These are phyloP conservation scores for Octodon degus DNA, from an alignment of 2,113 vertebrate species.

Conservation along the genomic window DNA sequence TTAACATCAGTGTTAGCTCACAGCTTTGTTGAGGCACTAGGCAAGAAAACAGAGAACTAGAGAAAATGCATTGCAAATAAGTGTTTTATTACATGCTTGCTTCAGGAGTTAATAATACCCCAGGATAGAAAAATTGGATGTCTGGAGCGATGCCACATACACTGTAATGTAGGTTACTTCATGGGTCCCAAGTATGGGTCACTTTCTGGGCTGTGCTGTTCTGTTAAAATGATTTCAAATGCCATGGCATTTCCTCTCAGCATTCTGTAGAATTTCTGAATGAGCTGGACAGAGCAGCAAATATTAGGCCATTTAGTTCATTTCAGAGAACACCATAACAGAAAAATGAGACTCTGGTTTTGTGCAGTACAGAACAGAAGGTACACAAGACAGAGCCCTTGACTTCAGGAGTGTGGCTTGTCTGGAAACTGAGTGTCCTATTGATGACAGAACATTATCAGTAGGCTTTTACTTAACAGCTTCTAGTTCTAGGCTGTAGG, in stretches of 20 bases:
- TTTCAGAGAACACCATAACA: slow-evolving; percentile 35
- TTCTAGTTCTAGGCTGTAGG: slow-evolving; percentile 34
- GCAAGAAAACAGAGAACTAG: slow-evolving; percentile 18
- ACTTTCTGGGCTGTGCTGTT: slow-evolving; percentile 46
- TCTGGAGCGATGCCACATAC: not conserved
- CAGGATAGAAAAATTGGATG: not conserved
- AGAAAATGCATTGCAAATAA: slow-evolving; percentile 52
- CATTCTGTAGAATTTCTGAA: not conserved
- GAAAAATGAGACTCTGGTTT: slow-evolving; percentile 40
- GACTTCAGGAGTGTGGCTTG: slow-evolving; percentile 30
- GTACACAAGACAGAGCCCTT: not conserved
- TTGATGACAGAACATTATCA: not conserved
- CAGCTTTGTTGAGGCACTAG: not conserved
- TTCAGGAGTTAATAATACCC: slow-evolving; percentile 30
- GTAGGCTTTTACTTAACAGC: not conserved
- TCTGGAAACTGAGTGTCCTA: not conserved
- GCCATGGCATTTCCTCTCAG: not conserved
- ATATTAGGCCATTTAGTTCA: not conserved
- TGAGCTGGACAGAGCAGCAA: not conserved
- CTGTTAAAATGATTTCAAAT: slow-evolving; percentile 44
- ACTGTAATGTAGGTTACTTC: not conserved
- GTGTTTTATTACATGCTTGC: slow-evolving; percentile 24
- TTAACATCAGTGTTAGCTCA: not conserved
- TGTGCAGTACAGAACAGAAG: slow-evolving; percentile 11
- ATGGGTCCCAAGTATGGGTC: not conserved